Base-by-base conservation (phyloP, 1,140 invertebrate genomes). In the Drosophila nannoptera region DNA sequence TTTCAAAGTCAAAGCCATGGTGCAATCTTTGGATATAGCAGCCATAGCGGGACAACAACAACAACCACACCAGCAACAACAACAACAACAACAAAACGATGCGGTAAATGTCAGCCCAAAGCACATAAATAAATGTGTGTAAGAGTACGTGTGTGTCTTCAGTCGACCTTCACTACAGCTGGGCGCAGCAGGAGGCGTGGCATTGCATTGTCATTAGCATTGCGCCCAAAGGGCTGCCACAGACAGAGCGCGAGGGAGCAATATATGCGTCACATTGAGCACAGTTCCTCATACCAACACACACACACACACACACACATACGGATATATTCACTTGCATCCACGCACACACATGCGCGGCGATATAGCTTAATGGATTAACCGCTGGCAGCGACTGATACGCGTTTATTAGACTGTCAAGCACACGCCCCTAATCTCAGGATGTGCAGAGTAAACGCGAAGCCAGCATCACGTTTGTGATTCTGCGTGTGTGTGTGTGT, bases 401-500 rank as follows among this genome's bases (percentile, higher is more conserved):
- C 80, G 77, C 77, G 71, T 86, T 86, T 86, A 86, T 86, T 86
- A 81, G 77, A 74, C 82, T 86, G 81, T 87, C 82, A 86, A 75
- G 62, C 65, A 87, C 82, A 86, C 70, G 81, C 77, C 63, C 59
- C 72, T 74, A 72, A 68, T 73, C 66, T 69, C 45, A 58, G 69
- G 69, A 72, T 67, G 70, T 45, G 56, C 54, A 73, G 6, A 56
- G 46, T 56, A 29, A 61, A 42, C 61, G 53, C 45, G 54, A 35
- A 33, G 43, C 46, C 50, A 69, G 63, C 64, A 67, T 71, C 68
- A 54, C 63, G 62, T 70, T 45, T 55, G 50, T 22, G 32, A 7
- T 2, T 50, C 11, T 33, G 9, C 22, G 43, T 32, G 52, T 38
- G 59, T 14, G 52, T 56, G 38, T 46, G 43, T 58, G 46, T 42